phyloP scores from a whole-genome alignment of 2,888 invertebrate genomes.

The Dynastes maya region DNA sequence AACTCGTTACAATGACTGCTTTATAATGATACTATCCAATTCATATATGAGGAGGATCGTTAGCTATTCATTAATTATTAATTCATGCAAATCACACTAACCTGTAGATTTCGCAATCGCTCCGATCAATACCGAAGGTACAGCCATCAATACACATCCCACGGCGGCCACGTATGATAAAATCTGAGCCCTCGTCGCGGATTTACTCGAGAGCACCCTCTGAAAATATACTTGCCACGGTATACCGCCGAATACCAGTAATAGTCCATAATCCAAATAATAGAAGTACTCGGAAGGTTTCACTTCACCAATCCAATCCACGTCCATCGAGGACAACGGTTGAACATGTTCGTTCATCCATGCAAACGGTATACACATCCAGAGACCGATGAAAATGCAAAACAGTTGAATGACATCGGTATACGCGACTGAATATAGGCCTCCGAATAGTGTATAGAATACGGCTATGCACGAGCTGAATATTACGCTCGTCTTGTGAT shows the following conservation, averaged over 20 bases:
- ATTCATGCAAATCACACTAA: conserved; percentile 69
- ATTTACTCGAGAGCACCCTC: conserved; percentile 96
- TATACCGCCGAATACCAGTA: conserved; percentile 95
- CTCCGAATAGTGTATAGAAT: conserved; percentile 97
- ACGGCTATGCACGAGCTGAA: conserved; percentile 97
- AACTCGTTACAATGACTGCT: no score
- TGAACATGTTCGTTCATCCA: conserved; percentile 90
- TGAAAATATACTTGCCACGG: conserved; percentile 99
- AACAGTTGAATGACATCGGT: conserved; percentile 98
- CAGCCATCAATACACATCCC: conserved; percentile 97
- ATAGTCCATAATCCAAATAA: conserved; percentile 90
- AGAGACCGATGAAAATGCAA: conserved; percentile 97
- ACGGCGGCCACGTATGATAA: conserved; percentile 96
- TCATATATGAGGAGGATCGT: no score
- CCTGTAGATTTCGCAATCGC: conserved; percentile 97
- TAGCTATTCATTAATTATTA: not conserved
- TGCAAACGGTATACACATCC: conserved; percentile 98
- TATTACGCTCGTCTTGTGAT: conserved; percentile 93
- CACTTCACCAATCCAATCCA: conserved; percentile 92
- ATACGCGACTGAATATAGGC: conserved; percentile 98
- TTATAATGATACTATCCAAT: no score
- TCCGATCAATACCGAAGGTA: conserved; percentile 97
- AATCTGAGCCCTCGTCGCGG: conserved; percentile 92
- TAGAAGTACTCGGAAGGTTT: conserved; percentile 82
- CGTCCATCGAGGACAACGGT: conserved; percentile 85